phyloP scores from a whole-genome alignment of 64 coral and sea anemone species.

The Montipora efflorescens region DNA sequence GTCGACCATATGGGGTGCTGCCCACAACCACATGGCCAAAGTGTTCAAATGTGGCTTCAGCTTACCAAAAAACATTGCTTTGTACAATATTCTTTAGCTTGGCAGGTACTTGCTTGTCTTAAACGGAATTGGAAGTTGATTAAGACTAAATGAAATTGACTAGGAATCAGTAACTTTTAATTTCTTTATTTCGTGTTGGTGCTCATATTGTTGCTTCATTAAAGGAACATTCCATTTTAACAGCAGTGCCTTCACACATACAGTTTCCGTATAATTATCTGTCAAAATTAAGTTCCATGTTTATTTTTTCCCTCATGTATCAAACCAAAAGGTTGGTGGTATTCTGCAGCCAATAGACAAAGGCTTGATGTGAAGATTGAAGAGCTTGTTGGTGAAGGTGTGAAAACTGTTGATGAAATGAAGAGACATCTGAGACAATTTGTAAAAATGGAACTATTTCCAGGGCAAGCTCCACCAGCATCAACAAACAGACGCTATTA shows the following conservation, averaged over 20 bases:
- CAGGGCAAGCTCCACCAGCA: too few species aligned
- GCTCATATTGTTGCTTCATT: not conserved
- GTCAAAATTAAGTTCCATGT: not conserved
- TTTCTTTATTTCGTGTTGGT: not conserved
- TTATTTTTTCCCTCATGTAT: not conserved
- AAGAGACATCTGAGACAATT: too few species aligned
- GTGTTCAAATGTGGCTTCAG: not conserved
- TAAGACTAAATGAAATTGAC: constrained; percentile 1
- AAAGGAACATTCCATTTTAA: not conserved
- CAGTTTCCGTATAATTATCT: not conserved
- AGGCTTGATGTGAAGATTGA: constrained; percentile 41
- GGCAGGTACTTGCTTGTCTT: not conserved
- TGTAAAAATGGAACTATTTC: too few species aligned
- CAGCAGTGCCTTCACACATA: not conserved
- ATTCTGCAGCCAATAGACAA: constrained; percentile 80
- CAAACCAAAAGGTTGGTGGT: constrained; percentile 63
- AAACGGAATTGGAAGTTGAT: not conserved
- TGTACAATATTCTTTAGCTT: not conserved
- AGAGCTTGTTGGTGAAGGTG: too few species aligned
- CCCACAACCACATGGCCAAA: not conserved
- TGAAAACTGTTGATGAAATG: too few species aligned
- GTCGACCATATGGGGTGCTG: not conserved
- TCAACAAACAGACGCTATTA: too few species aligned
- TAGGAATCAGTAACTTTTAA: constrained; percentile 8
- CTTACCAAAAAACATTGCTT: not conserved